phyloP scores from a whole-genome alignment of 2,888 invertebrate species.

The Clunio marinus region DNA sequence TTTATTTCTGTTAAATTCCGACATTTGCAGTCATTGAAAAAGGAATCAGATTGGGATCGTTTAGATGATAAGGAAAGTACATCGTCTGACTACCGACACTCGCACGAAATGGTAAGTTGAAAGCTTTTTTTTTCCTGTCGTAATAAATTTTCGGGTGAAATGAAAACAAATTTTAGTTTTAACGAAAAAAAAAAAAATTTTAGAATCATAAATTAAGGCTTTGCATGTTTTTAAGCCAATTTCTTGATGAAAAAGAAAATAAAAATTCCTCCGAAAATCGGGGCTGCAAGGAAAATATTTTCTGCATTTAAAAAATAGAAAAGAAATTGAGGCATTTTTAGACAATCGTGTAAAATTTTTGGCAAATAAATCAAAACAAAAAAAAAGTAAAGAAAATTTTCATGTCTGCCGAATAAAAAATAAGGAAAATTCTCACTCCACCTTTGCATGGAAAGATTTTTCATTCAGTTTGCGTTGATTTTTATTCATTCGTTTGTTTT shows the following conservation, averaged over 20 bases:
- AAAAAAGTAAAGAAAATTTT: background rate
- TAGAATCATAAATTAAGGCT: background rate
- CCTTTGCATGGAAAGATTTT: background rate
- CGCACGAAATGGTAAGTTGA: conserved; percentile 75
- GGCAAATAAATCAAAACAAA: background rate
- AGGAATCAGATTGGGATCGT: conserved; percentile 82
- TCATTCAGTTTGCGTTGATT: background rate
- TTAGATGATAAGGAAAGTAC: conserved; percentile 77
- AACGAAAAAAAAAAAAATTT: background rate
- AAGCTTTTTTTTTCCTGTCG: conserved; percentile 43
- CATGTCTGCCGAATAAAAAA: background rate
- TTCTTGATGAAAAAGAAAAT: background rate
- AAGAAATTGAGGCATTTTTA: conserved; percentile 1
- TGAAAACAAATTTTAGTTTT: background rate
- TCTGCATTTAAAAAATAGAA: background rate
- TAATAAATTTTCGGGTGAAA: background rate
- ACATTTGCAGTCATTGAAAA: conserved; percentile 74
- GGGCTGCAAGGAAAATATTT: background rate
- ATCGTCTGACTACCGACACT: conserved; percentile 73
- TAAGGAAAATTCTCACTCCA: conserved; percentile 5
- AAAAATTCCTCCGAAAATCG: background rate
- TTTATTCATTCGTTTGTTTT: no score
- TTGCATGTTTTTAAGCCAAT: conserved; percentile 1
- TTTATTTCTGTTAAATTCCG: background rate
- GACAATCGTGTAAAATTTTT: background rate